phyloP scores from a whole-genome alignment of 2,888 invertebrate genomes.

The Drosophila melanosoma region DNA sequence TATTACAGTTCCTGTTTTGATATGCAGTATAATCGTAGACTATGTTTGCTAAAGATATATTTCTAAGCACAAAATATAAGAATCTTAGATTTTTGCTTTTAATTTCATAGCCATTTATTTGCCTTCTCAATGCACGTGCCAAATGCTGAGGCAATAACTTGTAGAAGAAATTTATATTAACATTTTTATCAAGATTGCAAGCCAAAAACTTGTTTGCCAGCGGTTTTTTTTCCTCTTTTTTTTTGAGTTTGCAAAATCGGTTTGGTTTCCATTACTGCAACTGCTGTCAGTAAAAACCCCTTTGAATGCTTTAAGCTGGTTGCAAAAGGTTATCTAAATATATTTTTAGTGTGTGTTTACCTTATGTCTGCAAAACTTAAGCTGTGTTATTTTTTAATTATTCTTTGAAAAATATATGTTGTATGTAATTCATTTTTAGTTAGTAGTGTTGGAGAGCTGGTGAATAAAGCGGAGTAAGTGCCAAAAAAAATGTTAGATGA shows the following conservation, averaged over 20 bases:
- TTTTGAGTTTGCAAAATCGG: background rate
- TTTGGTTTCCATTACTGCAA: background rate
- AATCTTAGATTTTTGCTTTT: background rate
- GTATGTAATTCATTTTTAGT: background rate
- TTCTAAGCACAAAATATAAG: background rate
- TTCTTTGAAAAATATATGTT: background rate
- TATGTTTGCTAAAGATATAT: background rate
- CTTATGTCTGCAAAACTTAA: background rate
- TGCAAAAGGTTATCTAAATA: background rate
- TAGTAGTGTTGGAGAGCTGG: background rate
- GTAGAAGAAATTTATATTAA: conserved; percentile 65
- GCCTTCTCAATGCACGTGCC: conserved; percentile 44
- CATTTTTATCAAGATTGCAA: conserved; percentile 25
- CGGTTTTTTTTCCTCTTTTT: background rate
- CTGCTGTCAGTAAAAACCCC: background rate
- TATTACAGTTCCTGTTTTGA: background rate
- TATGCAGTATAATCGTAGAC: background rate
- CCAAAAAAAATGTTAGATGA: too few species aligned
- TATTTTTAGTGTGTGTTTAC: background rate
- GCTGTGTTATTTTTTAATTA: background rate
- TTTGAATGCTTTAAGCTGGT: background rate
- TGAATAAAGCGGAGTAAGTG: background rate
- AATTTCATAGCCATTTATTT: background rate
- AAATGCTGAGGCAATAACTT: conserved; percentile 71
- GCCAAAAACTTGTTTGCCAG: conserved; percentile 1